A percentile compares a stretch with the other conserved stretches of the same genome.
Conservation (phyloP, 2,113 vertebrate genomes). For the Potamarius usumacintae region DNA sequence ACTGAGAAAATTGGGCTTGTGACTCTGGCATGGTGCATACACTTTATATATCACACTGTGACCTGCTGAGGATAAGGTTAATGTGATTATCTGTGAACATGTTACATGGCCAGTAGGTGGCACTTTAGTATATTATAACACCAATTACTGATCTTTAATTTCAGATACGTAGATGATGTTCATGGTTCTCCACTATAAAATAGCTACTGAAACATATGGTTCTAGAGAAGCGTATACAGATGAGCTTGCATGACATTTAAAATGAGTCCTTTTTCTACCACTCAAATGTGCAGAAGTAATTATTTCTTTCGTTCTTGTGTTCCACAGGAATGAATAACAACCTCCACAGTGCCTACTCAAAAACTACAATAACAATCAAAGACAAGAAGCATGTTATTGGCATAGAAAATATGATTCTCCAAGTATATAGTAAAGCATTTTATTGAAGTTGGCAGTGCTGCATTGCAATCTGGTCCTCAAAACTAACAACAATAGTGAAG, state of each 20-base stretch:
- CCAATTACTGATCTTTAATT: background rate
- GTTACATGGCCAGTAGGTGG: constrained; percentile 31
- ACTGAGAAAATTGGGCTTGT: constrained; percentile 2
- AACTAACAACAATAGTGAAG: background rate
- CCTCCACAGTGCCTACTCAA: background rate
- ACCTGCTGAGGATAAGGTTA: background rate
- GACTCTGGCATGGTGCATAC: background rate
- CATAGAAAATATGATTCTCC: background rate
- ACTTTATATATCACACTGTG: constrained; percentile 16
- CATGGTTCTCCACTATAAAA: background rate
- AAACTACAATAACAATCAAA: background rate
- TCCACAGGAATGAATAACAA: background rate
- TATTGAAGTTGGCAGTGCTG: background rate
- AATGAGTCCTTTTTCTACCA: background rate
- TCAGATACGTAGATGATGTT: background rate
- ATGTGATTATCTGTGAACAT: constrained; percentile 8
- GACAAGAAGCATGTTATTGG: background rate
- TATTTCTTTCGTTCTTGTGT: background rate
- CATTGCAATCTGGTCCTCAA: background rate
- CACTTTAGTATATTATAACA: constrained; percentile 13
- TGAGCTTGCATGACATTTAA: background rate
- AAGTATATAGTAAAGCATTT: background rate
- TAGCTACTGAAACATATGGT: background rate
- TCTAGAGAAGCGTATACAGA: background rate
- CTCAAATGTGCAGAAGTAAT: background rate